These are phyloP conservation scores for Lepisosteus oculatus DNA, from an alignment of 2,113 vertebrate species.

Conservation along the genomic window DNA sequence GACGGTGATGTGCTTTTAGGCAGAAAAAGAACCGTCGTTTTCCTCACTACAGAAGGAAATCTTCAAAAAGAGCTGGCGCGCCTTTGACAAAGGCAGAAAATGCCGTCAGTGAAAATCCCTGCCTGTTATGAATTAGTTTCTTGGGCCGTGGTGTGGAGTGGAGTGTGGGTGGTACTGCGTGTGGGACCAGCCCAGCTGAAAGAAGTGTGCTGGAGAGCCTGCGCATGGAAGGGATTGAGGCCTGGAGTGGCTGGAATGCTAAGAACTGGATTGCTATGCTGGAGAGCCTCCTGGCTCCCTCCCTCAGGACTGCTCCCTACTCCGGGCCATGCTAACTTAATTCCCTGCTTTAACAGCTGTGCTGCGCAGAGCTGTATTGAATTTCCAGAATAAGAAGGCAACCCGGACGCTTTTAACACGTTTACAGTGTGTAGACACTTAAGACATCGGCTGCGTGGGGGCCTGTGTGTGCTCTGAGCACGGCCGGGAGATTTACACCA, in stretches of 20 bases:
- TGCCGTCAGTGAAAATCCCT: no score
- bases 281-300: background rate
- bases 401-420: background rate
- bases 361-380: constrained; percentile 5
- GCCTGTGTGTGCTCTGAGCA: background rate
- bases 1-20: no score
- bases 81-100: no score
- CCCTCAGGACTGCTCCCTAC: background rate
- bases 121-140: no score
- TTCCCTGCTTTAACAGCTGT: constrained; percentile 9
- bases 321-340: constrained; percentile 2
- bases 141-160: no score
- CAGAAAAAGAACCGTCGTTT: no score
- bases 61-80: no score
- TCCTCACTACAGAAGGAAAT: no score
- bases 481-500: background rate
- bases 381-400: background rate
- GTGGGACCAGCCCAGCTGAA: background rate
- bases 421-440: background rate
- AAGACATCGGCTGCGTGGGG: background rate
- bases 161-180: background rate
- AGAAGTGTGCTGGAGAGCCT: no score
- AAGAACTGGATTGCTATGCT: background rate
- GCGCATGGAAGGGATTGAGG: background rate
- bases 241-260: background rate